Conservation (phyloP, 1,140 invertebrate genomes). For the Sinonovacula constricta region DNA sequence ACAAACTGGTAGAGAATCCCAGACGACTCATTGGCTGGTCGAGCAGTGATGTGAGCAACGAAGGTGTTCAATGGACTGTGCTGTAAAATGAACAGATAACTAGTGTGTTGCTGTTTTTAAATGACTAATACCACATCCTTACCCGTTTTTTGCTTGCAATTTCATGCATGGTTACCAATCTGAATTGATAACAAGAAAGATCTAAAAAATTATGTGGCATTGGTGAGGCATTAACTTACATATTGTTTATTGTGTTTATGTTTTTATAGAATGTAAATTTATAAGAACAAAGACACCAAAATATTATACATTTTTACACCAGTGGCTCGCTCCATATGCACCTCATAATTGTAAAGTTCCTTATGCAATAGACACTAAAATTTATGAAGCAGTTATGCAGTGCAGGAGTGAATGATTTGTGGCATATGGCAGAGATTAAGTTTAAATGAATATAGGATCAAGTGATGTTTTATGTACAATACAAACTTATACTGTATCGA, state of each 20-base stretch:
- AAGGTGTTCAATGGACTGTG: neutral
- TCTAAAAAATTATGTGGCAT: neutral
- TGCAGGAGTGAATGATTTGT: too few species aligned
- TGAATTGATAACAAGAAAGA: neutral
- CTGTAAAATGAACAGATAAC: constrained; percentile 9
- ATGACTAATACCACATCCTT: neutral
- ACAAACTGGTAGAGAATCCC: constrained; percentile 34
- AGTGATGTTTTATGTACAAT: too few species aligned
- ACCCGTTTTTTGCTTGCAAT: neutral
- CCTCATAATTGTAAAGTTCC: too few species aligned
- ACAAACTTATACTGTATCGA: too few species aligned
- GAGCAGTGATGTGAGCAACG: neutral
- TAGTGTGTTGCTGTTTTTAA: neutral
- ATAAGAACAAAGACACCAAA: too few species aligned
- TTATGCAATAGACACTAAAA: too few species aligned
- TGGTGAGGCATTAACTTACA: too few species aligned
- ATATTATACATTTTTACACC: too few species aligned
- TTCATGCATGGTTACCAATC: neutral
- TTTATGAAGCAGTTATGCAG: neutral
- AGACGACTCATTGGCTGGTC: constrained; percentile 12
- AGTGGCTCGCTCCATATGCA: too few species aligned
- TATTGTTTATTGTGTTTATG: neutral
- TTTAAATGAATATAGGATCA: too few species aligned
- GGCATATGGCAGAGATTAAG: too few species aligned
- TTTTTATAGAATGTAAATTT: neutral